Base-by-base conservation (phyloP, 2,113 vertebrate species). In the Ascaphus truei region DNA sequence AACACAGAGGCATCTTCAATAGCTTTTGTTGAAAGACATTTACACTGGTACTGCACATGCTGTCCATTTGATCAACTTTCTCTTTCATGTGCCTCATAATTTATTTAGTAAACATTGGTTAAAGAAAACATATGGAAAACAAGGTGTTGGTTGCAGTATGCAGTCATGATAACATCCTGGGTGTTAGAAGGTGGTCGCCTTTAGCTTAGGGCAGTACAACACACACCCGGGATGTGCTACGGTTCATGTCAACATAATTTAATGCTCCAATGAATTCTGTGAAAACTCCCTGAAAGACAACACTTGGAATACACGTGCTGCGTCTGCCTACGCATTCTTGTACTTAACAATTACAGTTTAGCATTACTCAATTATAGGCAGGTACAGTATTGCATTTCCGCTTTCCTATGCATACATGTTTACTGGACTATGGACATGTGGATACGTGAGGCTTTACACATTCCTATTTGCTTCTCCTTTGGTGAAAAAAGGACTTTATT, bases 91-190 rank as follows among this genome's bases (percentile, higher is more conserved):
- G 15, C 39, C 23, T 47, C 23, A 12, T 11, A 47, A 22, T 20
- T 5, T 43, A 13, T 27, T 51, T n/a, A n/a, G 43, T 18, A 33
- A 7, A 33, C 2, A 45, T 20, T 8, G 9, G 33, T 63, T 37
- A 25, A 5, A 12, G n/a, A 18, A 11, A 47, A 47, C 16, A 47
- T 16, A 18, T 1, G 20, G 16, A 47, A 47, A 57, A 20, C 7
- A 22, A 59, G 31, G 66, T 68, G 55, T 51, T 58, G 33, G 9
- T 23, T 2, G 12, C 30, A n/a, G 5, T 5, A 4, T n/a, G 41
- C 31, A 12, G 13, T 34, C 55, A 45, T n/a, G n/a, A n/a, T 48
- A 53, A 68, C 55, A 50, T 68, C 66, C 66, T 68, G 66, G 66
- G 66, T 59, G 66, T 59, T 26, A 20, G 22, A 18, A 50, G 18